Base-by-base conservation (phyloP, 1,140 invertebrate genomes). In the Drosophila virilis region DNA sequence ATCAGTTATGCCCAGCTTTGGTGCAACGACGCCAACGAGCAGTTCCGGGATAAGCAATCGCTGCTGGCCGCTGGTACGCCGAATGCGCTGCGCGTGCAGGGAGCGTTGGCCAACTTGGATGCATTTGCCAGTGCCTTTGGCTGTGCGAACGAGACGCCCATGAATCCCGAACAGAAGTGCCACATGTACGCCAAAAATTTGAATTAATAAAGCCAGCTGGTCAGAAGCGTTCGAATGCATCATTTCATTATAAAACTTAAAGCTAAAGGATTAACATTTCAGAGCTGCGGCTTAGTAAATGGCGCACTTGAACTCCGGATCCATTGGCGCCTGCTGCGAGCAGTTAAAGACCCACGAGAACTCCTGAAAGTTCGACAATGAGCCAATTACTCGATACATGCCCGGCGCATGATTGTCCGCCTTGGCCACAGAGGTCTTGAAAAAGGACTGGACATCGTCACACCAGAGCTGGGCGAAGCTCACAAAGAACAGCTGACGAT, bases 281-380 rank as follows among this genome's bases (percentile, higher is more conserved):
- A 52, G 32, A 33, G 13, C 50, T 15, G 13, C 4, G 38, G 3
- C 1, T 46, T 70, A 91, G 51, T 86, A 91, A 5, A 91, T 78
- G 37, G 72, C 50, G 35, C 90, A 91, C 73, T 91, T 91, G 46
- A 71, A 81, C 43, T 84, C 75, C 5, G 85, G 90, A 72, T 91
- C 76, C 90, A 91, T 91, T 12, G 51, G 62, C 2, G 78, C 79
- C 13, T 70, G 52, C 37, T 69, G 82, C 2, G 73, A 66, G 38
- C 90, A 91, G 33, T 84, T 84, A n/a, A 74, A 88, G 13, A 91
- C 76, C 90, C 80, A 81, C 7, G 97, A 95, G 93, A 99, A 99
- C 81, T 98, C 97, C 58, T 94, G 94, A 32, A 98, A 94, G 92
- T 99, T 99, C 6, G 96, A 96, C 32, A 99, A 92, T 4, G 98